phyloP scores from a whole-genome alignment of 2,113 vertebrate species.

The Kobus ellipsiprymnus region DNA sequence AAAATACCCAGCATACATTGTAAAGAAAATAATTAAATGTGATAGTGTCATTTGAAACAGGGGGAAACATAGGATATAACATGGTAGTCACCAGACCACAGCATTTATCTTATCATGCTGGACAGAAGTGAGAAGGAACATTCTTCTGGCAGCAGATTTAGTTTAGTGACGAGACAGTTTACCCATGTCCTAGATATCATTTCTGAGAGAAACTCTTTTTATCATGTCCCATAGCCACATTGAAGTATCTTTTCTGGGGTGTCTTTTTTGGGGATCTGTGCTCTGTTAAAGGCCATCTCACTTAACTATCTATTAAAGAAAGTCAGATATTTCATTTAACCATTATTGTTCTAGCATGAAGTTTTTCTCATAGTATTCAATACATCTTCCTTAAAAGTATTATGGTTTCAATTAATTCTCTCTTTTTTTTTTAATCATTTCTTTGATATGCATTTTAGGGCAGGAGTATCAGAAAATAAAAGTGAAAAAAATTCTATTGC shows the following conservation, averaged over 20 bases:
- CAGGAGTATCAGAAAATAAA: not conserved
- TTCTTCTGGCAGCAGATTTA: not conserved
- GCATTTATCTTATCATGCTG: not conserved
- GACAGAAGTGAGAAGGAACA: not conserved
- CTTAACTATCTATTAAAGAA: not conserved
- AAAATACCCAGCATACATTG: not conserved
- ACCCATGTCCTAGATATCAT: not conserved
- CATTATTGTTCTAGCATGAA: not conserved
- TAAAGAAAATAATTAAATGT: not conserved
- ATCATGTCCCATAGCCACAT: not conserved
- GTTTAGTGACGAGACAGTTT: not conserved
- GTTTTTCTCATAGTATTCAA: not conserved
- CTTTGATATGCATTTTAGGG: too few species aligned
- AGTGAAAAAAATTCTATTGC: not conserved
- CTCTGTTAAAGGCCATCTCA: not conserved
- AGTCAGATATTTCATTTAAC: not conserved
- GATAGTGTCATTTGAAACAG: not conserved
- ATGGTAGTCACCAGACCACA: not conserved
- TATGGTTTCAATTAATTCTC: not conserved
- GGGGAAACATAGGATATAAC: too few species aligned
- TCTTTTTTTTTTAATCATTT: too few species aligned
- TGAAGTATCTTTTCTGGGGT: not conserved
- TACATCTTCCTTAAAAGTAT: not conserved
- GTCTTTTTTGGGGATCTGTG: not conserved
- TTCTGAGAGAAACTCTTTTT: not conserved